Conservation (phyloP, 2,797 vertebrate species). For the Brachymystax lenok region DNA sequence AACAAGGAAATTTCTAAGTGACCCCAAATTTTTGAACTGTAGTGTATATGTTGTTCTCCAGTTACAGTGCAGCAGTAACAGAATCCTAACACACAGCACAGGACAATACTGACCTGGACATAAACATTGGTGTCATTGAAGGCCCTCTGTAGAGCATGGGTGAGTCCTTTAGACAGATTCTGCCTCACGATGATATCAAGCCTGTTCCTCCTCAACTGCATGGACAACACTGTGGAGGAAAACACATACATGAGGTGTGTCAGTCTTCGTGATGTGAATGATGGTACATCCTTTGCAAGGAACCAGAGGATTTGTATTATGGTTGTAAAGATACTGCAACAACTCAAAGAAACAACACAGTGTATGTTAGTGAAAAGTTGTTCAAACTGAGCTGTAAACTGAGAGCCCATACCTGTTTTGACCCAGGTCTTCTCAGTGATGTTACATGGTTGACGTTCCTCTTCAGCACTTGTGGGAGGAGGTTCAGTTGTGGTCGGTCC, state of each 20-base stretch:
- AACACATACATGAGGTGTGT: neutral
- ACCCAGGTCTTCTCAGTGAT: conserved; percentile 88
- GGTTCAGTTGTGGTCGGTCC: conserved; percentile 43
- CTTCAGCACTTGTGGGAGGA: conserved; percentile 69
- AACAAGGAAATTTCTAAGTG: too few species aligned
- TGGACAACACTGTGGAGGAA: conserved; percentile 82
- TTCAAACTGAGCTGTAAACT: neutral
- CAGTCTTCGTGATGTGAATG: too few species aligned
- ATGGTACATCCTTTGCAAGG: too few species aligned
- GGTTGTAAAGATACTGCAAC: too few species aligned
- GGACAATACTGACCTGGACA: conserved; percentile 78
- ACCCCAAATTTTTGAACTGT: too few species aligned
- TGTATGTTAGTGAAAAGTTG: neutral
- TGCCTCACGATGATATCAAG: conserved; percentile 81
- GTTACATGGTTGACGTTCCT: conserved; percentile 83
- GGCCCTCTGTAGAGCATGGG: conserved; percentile 84
- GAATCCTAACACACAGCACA: neutral
- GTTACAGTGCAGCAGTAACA: neutral
- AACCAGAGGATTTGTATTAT: too few species aligned
- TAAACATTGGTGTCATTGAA: conserved; percentile 81
- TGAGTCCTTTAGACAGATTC: conserved; percentile 86
- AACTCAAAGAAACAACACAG: neutral
- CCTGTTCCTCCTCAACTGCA: conserved; percentile 83
- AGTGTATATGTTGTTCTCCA: too few species aligned
- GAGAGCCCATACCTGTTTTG: conserved; percentile 82